Percentiles rank a stretch among this genome's conserved stretches.
Evolutionary conservation across 2,797 vertebrate species (phyloP).

Genomic region (Molossus alvarezi): DNA sequence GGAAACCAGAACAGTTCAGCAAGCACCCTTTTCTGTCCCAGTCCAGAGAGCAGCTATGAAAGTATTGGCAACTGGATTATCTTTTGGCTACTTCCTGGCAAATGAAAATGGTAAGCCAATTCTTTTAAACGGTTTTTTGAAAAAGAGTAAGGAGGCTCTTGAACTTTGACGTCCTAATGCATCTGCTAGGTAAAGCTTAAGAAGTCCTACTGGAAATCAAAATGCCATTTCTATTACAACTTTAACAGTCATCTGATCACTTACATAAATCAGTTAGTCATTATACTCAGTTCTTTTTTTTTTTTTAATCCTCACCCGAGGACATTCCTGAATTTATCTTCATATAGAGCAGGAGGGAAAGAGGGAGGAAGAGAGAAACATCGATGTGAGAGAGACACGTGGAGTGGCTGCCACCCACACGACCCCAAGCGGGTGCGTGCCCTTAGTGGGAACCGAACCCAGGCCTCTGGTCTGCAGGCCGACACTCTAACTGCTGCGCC

Average conservation of each 20-base stretch:
- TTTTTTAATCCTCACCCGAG: too few species aligned
- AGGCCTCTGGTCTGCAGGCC: too few species aligned
- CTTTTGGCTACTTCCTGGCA: constrained; percentile 36
- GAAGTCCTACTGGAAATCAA: constrained; percentile 27
- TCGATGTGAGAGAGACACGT: too few species aligned
- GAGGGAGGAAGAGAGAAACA: too few species aligned
- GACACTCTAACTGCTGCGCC: too few species aligned
- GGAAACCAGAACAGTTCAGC: constrained; percentile 29
- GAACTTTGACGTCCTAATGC: constrained; percentile 30
- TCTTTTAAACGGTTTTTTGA: constrained; percentile 26
- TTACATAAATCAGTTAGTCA: constrained; percentile 36
- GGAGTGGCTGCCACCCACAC: too few species aligned
- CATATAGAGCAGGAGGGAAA: too few species aligned
- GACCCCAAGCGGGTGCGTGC: too few species aligned
- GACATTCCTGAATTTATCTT: too few species aligned
- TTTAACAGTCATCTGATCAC: constrained; percentile 46
- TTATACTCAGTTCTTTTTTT: constrained; percentile 37
- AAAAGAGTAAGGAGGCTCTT: background rate
- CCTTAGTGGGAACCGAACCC: too few species aligned
- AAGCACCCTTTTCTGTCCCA: constrained; percentile 61
- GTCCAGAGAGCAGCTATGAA: background rate
- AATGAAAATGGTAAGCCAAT: constrained; percentile 51
- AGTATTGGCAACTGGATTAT: constrained; percentile 26
- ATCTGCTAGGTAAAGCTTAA: constrained; percentile 33
- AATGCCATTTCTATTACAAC: constrained; percentile 28